Conservation (phyloP, 2,797 vertebrate species). For the Intellagama lesueurii region DNA sequence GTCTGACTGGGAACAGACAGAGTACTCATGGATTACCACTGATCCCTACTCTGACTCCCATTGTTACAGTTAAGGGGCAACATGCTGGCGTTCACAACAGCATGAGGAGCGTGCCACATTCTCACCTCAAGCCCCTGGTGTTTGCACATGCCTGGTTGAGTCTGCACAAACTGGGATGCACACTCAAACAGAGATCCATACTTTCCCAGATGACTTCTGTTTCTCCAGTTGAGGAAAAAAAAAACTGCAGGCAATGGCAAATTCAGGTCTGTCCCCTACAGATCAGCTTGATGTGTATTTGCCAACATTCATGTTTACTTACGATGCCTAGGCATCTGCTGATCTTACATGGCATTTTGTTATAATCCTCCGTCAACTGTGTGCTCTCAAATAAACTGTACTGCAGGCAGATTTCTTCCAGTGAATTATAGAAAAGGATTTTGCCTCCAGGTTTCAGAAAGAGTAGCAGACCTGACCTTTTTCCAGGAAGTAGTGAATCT, state of each 20-base stretch:
- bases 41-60: background rate
- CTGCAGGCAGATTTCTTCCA: background rate
- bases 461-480: conserved; percentile 50
- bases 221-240: conserved; percentile 60
- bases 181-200: background rate
- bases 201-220: conserved; percentile 59
- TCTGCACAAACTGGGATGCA: background rate
- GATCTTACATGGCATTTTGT: conserved; percentile 62
- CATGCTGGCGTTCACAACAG: background rate
- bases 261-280: conserved; percentile 46
- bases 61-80: background rate
- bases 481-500: background rate
- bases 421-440: background rate
- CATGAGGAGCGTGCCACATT: background rate
- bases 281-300: conserved; percentile 23
- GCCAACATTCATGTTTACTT: conserved; percentile 64
- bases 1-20: too few relatives aligned
- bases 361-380: conserved; percentile 65
- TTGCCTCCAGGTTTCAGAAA: conserved; percentile 26
- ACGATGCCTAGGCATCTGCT: conserved; percentile 61
- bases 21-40: too few relatives aligned
- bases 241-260: conserved; percentile 41
- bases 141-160: background rate
- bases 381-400: conserved; percentile 52
- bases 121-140: background rate